Evolutionary conservation across 2,797 vertebrate species (phyloP).

Genomic region (Clarias laeviceps): DNA sequence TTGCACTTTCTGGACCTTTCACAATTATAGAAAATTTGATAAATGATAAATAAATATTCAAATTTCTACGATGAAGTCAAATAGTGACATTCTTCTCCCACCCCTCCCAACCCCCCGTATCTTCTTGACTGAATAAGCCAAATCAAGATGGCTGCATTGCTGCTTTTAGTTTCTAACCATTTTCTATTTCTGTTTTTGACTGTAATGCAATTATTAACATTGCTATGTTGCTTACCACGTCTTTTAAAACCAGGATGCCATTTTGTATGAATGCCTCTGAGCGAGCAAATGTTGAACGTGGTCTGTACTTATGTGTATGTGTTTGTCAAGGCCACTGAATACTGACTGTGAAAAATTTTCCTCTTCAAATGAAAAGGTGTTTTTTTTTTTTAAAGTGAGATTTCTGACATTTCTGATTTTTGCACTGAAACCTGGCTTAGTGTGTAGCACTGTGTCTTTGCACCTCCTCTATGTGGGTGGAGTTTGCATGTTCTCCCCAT

Average conservation of each 20-base stretch:
- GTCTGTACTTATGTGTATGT: slow-evolving; percentile 39
- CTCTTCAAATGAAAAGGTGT: neutral
- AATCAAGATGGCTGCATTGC: neutral
- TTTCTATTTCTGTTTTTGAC: neutral
- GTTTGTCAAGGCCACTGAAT: neutral
- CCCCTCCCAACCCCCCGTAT: too few species aligned
- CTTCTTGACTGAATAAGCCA: slow-evolving; percentile 16
- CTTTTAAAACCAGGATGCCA: neutral
- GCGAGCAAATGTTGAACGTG: neutral
- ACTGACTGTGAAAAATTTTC: neutral
- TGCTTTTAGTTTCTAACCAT: slow-evolving; percentile 11
- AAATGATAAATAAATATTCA: neutral
- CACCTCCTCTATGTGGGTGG: too few species aligned
- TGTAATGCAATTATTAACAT: neutral
- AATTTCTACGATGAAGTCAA: slow-evolving; percentile 12
- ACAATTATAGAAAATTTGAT: neutral
- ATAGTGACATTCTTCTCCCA: neutral
- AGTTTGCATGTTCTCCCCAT: too few species aligned
- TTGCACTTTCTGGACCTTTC: neutral
- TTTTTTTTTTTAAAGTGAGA: neutral
- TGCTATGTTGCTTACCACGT: slow-evolving; percentile 14
- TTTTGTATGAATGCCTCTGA: slow-evolving; percentile 5
- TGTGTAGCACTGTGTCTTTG: too few species aligned
- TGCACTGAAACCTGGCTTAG: neutral
- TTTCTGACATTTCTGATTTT: neutral